Evolutionary conservation across 2,888 invertebrate species (phyloP).

Genomic region (Mellilla xanthometata): DNA sequence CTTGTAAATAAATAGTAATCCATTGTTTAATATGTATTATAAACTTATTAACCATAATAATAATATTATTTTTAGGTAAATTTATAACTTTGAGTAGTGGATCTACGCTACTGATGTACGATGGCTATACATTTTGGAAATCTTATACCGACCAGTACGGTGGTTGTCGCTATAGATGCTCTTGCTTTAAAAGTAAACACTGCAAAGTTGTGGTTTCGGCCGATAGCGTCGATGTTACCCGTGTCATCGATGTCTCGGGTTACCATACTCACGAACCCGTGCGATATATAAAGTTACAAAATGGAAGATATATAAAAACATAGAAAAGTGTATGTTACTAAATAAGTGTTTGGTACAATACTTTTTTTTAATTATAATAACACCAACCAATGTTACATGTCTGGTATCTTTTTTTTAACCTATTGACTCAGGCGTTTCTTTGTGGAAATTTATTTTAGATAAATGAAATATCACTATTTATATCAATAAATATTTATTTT

Average conservation of each 20-base stretch:
- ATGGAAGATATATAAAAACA: constrained; percentile 13
- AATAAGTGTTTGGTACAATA: no score
- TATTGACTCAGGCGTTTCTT: no score
- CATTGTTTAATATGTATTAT: no score
- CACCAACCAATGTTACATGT: no score
- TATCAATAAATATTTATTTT: no score
- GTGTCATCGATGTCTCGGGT: not conserved
- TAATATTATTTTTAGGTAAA: constrained; percentile 2
- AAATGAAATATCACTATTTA: no score
- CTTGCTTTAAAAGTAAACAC: not conserved
- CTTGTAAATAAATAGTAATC: no score
- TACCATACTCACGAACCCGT: constrained; percentile 16
- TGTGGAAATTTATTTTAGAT: no score
- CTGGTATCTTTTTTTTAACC: no score
- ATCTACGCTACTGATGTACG: constrained; percentile 8
- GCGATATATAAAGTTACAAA: not conserved
- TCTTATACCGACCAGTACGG: not conserved
- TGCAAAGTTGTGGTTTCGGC: constrained; percentile 12
- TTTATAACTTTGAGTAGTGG: constrained; percentile 9
- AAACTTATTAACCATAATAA: no score
- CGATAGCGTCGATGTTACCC: not conserved
- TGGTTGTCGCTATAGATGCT: constrained; percentile 16
- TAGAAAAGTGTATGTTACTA: no score
- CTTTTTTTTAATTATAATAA: no score
- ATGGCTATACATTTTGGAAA: constrained; percentile 8